phyloP scores from a whole-genome alignment of 1,140 invertebrate species.

The Gryllus bimaculatus region DNA sequence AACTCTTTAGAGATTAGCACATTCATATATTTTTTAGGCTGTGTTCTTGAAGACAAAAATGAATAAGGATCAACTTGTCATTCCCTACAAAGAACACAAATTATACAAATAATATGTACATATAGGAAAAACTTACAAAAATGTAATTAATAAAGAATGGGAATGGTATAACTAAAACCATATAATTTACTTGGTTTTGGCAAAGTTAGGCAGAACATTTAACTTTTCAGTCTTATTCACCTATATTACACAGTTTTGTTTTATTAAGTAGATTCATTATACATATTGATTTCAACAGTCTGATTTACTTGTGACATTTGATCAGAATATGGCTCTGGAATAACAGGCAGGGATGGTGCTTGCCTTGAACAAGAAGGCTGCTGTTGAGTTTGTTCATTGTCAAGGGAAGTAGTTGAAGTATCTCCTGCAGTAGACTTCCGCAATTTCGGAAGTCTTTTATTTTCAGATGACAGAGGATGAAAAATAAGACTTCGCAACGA shows the following conservation, averaged over 20 bases:
- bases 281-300: background rate
- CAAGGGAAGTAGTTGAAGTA: background rate
- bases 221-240: constrained; percentile 13
- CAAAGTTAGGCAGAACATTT: background rate
- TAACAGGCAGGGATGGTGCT: constrained; percentile 15
- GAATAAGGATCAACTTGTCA: too few species aligned
- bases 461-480: constrained; percentile 20
- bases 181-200: background rate
- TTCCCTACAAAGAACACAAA: too few species aligned
- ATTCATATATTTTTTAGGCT: too few species aligned
- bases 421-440: constrained; percentile 3
- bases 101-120: too few species aligned
- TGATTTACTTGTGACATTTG: background rate
- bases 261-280: constrained; percentile 8
- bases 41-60: too few species aligned
- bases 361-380: background rate
- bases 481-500: constrained; percentile 25
- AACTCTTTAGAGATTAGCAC: too few species aligned
- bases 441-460: constrained; percentile 16
- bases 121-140: background rate
- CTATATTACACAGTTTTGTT: background rate
- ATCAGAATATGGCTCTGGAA: constrained; percentile 16
- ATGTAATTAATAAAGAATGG: background rate
- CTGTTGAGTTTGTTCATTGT: background rate
- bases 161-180: background rate